Evolutionary conservation across 2,888 invertebrate genomes (phyloP).

Genomic region (Drosophila cyrtoloma): DNA sequence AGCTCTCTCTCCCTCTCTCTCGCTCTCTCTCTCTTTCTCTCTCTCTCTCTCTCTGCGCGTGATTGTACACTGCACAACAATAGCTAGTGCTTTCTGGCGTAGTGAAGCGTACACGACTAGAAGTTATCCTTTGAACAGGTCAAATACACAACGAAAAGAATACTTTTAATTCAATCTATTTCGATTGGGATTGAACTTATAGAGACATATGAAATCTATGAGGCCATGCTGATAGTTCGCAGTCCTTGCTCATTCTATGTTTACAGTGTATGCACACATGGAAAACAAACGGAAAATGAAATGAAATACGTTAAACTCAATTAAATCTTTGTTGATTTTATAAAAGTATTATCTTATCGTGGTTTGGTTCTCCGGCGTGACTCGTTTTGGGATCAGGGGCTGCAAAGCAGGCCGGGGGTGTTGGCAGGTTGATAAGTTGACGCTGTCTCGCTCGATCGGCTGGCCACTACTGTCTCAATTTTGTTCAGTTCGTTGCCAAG

Average conservation of each 20-base stretch:
- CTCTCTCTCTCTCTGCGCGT: background rate
- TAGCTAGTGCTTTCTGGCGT: background rate
- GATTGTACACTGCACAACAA: background rate
- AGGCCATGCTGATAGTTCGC: background rate
- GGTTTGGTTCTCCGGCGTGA: conserved; percentile 5
- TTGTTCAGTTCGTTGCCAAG: conserved; percentile 50
- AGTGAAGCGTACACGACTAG: background rate
- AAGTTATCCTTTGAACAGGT: background rate
- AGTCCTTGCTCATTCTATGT: background rate
- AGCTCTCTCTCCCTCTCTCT: background rate
- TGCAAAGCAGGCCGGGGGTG: too few species aligned
- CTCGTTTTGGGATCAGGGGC: background rate
- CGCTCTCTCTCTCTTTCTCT: background rate
- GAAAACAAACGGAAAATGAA: background rate
- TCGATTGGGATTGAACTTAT: background rate
- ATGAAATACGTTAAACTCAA: conserved; percentile 37
- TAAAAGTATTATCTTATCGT: conserved; percentile 58
- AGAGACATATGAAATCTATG: background rate
- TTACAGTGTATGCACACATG: background rate
- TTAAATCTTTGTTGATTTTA: conserved; percentile 32
- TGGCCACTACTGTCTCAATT: background rate
- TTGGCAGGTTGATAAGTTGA: conserved; percentile 25
- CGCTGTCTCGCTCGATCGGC: conserved; percentile 3
- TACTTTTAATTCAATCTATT: background rate
- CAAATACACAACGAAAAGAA: background rate